Base-by-base conservation (phyloP, 2,797 vertebrate species). In the Babyrousa celebensis region DNA sequence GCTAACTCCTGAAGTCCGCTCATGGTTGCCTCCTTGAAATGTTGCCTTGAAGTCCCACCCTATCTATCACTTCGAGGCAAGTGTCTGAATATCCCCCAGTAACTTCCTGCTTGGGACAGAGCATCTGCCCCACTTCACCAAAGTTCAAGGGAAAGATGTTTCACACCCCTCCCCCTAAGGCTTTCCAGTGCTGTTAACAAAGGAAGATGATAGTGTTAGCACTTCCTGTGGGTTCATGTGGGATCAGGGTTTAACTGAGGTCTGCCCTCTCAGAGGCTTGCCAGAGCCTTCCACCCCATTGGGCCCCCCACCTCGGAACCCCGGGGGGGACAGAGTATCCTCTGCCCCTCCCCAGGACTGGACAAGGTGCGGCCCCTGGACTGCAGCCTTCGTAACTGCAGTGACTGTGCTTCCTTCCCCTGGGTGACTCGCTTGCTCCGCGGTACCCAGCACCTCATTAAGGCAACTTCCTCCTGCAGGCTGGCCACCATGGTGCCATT, bases 81-180 rank as follows among this genome's bases (percentile, higher is more conserved):
- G 1, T n/a, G 52, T 54, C 16, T 32, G 54, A 12, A 67, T 68
- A 12, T 29, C 23, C 74, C 65, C 21, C 15, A 3, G 40, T 63
- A 65, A 85, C 89, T 96, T 97, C 94, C 77, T 82, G 67, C 90
- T 71, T 79, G 43, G 3, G 11, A 82, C 11, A 23, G 16, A 58
- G 23, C 29, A 32, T 48, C 21, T 12, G 6, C 17, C 21, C 25
- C 43, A 48, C 43, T 23, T n/a, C 5, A 29, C 62, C 72, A 29
- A 70, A 65, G 23, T 40, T 85, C 48, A 32, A 12, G 75, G 67
- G 29, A 75, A 96, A 95, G 14, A 20, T 65, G 29, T 43, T n/a
- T 72, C 56, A 12, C 14, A 14, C 6, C 36, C 52, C 52, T 18
- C 16, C 12, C 17, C 8, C 29, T 3, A 16, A 16, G 40, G 29